Evolutionary conservation across 23 tunicate species (phyloP), one percentile per base, ranked within the genome.

Genomic region (Ciona savignyi): DNA sequence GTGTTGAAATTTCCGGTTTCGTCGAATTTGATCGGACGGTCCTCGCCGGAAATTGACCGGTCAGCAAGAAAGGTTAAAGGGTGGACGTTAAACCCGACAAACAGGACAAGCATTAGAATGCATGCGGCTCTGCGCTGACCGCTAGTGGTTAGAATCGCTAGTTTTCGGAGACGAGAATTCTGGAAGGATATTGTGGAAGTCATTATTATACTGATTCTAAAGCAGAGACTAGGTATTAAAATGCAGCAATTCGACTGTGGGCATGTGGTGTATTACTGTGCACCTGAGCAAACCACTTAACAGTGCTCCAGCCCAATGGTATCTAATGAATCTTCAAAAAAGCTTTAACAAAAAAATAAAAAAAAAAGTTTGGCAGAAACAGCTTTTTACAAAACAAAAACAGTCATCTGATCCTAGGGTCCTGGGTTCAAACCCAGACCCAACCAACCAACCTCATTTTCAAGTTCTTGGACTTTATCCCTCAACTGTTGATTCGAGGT

Each of bases 381-480:
- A n/a, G n/a, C n/a, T n/a, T n/a, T n/a, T n/a, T n/a, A n/a, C n/a
- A n/a, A n/a, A n/a, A n/a, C n/a, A n/a, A n/a, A n/a, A n/a, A n/a
- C n/a, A n/a, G n/a, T n/a, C n/a, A n/a, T n/a, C n/a, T n/a, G n/a
- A n/a, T n/a, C n/a, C n/a, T n/a, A n/a, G n/a, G n/a, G n/a, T n/a
- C n/a, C n/a, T n/a, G n/a, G n/a, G n/a, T n/a, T n/a, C n/a, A n/a
- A n/a, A n/a, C n/a, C n/a, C n/a, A n/a, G n/a, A n/a, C n/a, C n/a
- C n/a, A n/a, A n/a, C n/a, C n/a, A n/a, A n/a, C n/a, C n/a, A n/a
- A 83, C 89, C 68, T 83, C 89, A 32, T 70, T 71, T 77, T 83
- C 89, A 22, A 83, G 82, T 51, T 83, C 82, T 23, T 4, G 27
- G 15, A 83, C 42, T 27, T 78, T 32, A 0, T 33, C 32, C 33